Conservation (phyloP, 1,140 invertebrate genomes). For the Papilio helenus region DNA sequence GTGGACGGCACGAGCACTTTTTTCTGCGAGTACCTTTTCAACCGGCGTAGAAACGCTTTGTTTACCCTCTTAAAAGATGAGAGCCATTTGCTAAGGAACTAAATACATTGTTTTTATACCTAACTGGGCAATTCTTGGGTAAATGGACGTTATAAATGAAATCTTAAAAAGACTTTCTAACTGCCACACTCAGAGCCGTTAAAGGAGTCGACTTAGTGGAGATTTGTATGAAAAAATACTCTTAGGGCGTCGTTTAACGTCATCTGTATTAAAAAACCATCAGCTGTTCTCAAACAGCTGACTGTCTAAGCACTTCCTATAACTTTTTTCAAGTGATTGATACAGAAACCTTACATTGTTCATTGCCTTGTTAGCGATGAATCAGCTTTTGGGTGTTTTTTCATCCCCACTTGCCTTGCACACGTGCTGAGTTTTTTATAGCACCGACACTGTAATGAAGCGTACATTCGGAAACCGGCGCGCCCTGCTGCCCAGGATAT, state of each 20-base stretch:
- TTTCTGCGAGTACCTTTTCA: slow-evolving; percentile 48
- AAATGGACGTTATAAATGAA: neutral
- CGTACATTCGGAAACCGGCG: slow-evolving; percentile 70
- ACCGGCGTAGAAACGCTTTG: slow-evolving; percentile 57
- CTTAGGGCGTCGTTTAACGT: neutral
- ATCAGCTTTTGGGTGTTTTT: slow-evolving; percentile 42
- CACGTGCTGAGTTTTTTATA: slow-evolving; percentile 63
- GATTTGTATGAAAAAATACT: no score
- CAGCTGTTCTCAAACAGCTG: neutral
- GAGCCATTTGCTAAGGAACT: slow-evolving; percentile 40
- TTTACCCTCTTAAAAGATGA: slow-evolving; percentile 53
- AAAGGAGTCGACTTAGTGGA: no score
- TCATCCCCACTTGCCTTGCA: slow-evolving; percentile 40
- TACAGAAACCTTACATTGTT: slow-evolving; percentile 35
- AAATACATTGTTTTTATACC: slow-evolving; percentile 20
- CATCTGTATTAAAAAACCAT: neutral
- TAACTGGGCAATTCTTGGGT: neutral
- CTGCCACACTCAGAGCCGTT: no score
- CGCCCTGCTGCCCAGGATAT: slow-evolving; percentile 74
- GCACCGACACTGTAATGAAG: slow-evolving; percentile 68
- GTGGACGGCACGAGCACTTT: slow-evolving; percentile 49
- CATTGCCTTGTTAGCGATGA: slow-evolving; percentile 36
- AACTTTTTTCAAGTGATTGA: slow-evolving; percentile 28
- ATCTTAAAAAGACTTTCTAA: neutral
- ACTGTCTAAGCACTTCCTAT: slow-evolving; percentile 24